Percentiles rank a stretch among this genome's conserved stretches.
Conservation (phyloP, 2,113 vertebrate species). For the Ivindomyrus marchei region DNA sequence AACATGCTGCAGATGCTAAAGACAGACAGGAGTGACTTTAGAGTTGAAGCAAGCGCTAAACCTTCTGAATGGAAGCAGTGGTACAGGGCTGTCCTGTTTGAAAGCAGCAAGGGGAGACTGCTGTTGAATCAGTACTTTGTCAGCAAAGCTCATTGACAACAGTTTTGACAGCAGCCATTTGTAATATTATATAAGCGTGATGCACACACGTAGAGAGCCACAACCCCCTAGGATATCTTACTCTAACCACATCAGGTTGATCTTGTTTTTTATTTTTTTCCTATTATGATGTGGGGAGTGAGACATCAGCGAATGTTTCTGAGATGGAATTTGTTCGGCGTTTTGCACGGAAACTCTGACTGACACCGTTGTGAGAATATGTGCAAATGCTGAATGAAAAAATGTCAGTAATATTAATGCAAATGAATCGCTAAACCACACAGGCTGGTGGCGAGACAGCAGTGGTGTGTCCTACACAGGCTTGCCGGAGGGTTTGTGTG, state of each 20-base stretch:
- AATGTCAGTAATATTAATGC: slow-evolving; percentile 17
- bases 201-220: background rate
- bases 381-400: slow-evolving; percentile 18
- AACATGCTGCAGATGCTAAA: background rate
- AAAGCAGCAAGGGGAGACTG: background rate
- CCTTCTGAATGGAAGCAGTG: background rate
- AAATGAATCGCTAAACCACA: slow-evolving; percentile 22
- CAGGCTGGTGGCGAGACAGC: slow-evolving; percentile 1
- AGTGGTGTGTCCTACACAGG: slow-evolving; percentile 10
- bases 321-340: background rate
- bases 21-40: background rate
- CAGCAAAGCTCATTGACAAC: background rate
- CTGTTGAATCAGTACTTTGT: background rate
- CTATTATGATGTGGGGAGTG: background rate
- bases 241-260: background rate
- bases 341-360: slow-evolving; percentile 22
- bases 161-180: background rate
- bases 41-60: background rate
- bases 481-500: slow-evolving; percentile 11
- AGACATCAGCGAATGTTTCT: background rate
- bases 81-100: background rate
- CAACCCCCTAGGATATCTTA: background rate
- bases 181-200: background rate
- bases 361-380: slow-evolving; percentile 11
- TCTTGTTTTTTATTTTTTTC: background rate